These are phyloP conservation scores for Macaria notata DNA, from an alignment of 2,888 invertebrate genomes.

Conservation along the genomic window DNA sequence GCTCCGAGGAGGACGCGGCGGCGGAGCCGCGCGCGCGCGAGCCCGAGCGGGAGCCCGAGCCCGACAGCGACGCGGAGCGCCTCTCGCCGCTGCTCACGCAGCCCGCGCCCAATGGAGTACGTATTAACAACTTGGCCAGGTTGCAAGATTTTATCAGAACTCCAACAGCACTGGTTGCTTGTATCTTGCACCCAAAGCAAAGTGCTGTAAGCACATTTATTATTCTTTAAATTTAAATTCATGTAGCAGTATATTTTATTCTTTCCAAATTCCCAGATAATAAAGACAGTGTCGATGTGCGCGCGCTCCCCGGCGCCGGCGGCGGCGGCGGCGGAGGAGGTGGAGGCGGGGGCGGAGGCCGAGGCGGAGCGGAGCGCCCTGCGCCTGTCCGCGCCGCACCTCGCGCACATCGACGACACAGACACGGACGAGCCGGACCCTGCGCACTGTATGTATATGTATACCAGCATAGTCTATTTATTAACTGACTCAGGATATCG, in stretches of 20 bases:
- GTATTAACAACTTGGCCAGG: slow-evolving; percentile 5
- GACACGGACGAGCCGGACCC: slow-evolving; percentile 79
- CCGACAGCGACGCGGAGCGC: slow-evolving; percentile 92
- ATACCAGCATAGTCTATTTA: no score
- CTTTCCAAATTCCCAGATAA: slow-evolving; percentile 16
- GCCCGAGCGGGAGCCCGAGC: slow-evolving; percentile 57
- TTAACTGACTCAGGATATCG: no score
- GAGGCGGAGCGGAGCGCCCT: slow-evolving; percentile 38
- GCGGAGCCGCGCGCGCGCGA: slow-evolving; percentile 28
- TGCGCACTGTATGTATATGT: slow-evolving; percentile 56
- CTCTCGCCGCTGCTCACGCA: slow-evolving; percentile 87
- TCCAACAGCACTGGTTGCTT: no score
- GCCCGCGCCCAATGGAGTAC: slow-evolving; percentile 51
- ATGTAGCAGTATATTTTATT: no score
- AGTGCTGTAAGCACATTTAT: no score
- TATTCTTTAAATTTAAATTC: no score
- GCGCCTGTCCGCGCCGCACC: slow-evolving; percentile 57
- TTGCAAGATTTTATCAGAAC: no score
- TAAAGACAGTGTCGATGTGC: slow-evolving; percentile 14
- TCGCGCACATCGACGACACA: slow-evolving; percentile 84
- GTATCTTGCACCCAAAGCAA: no score
- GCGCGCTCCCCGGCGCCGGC: slow-evolving; percentile 19
- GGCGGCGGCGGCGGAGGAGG: slow-evolving; percentile 17
- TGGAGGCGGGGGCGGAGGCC: slow-evolving; percentile 14
- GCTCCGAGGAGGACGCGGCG: slow-evolving; percentile 44